Base-by-base conservation (phyloP, 2,888 invertebrate genomes). In the Osmoderma eremita region DNA sequence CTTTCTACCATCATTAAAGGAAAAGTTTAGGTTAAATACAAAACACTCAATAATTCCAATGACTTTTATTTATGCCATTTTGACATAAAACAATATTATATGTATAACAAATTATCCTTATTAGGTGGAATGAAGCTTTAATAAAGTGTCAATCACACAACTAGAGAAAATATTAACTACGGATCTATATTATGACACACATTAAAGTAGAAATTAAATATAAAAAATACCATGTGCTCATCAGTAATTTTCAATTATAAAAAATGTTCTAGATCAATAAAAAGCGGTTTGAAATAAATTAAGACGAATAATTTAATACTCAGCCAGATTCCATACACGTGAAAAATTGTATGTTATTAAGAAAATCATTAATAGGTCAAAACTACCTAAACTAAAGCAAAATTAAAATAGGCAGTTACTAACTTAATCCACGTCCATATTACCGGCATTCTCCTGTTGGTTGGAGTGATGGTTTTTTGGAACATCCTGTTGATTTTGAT, bases 371-470 rank as follows among this genome's bases (percentile, higher is more conserved):
- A 62, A 61, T 65, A 20, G 61, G 64, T 50, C 48, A 68, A 68
- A 53, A 62, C 62, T 63, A 51, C 42, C 63, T 62, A 63, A 67
- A 67, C 63, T 67, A 67, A 63, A 63, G 48, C 62, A 68, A 68
- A 63, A 64, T 58, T 64, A 64, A 45, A 45, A 53, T 68, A 63
- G 50, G 53, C 48, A 58, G 20, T 65, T 61, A 61, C 45, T 58
- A 42, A 63, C 22, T 67, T 54, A 63, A 50, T 63, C 64, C 51
- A 68, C 63, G 6, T 63, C 64, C 65, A 68, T 56, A n/a, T 63
- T 56, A 68, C 53, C 51, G 71, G 69, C 70, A 30, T 72, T 63
- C 39, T 73, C 71, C 36, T 75, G 71, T 22, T 70, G 70, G 39
- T 54, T 42, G 1, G 54, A 17, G 13, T 69, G 70, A 38, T 65